Evolutionary conservation across 2,888 invertebrate species (phyloP).

Genomic region (Itoplectis maculator): DNA sequence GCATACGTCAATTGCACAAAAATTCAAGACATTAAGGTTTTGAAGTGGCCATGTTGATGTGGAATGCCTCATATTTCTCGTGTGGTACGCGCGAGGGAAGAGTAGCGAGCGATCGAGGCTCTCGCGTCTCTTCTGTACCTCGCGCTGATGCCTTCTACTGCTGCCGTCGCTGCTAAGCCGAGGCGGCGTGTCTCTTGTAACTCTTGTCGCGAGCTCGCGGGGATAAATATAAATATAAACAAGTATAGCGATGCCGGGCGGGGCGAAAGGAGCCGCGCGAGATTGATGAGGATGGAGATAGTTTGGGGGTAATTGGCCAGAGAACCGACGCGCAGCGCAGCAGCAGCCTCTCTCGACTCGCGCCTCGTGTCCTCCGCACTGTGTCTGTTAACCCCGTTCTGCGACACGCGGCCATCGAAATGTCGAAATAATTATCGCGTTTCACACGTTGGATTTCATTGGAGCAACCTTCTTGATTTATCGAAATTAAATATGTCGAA

Average conservation of each 20-base stretch:
- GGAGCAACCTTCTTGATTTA: too few relatives aligned
- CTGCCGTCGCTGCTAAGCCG: constrained; percentile 58
- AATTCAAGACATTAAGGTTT: too few relatives aligned
- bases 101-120: not conserved
- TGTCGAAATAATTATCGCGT: not conserved
- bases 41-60: too few relatives aligned
- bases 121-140: constrained; percentile 54
- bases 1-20: too few relatives aligned
- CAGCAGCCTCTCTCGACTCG: too few relatives aligned
- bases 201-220: constrained; percentile 68
- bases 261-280: constrained; percentile 72
- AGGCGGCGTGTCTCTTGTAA: constrained; percentile 71
- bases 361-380: too few relatives aligned
- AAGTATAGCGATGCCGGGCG: constrained; percentile 65
- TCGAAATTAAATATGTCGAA: too few relatives aligned
- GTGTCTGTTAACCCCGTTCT: not conserved
- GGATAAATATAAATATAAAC: constrained; percentile 82
- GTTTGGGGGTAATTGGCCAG: constrained; percentile 75
- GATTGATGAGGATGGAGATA: constrained; percentile 80
- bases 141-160: constrained; percentile 40
- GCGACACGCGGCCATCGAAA: not conserved
- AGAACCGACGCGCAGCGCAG: constrained; percentile 36
- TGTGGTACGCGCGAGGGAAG: constrained; percentile 62
- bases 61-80: constrained; percentile 76
- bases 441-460: not conserved